Conservation (phyloP, 1,140 invertebrate genomes). For the Drosophila serrata region DNA sequence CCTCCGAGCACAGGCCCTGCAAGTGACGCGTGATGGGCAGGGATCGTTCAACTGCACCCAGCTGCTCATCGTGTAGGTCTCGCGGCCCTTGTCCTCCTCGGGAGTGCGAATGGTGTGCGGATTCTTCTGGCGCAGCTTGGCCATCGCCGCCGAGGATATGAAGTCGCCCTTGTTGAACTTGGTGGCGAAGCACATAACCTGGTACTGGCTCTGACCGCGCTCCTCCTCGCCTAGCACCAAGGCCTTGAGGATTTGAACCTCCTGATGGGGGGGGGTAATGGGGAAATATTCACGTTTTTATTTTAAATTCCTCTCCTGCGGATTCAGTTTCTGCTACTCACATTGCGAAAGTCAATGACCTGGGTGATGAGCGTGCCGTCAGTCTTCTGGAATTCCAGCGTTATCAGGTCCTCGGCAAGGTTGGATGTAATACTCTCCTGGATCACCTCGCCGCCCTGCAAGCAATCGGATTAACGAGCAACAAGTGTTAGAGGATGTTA, state of each 20-base stretch:
- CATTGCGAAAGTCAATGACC: slow-evolving; percentile 97
- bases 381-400: slow-evolving; percentile 94
- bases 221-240: slow-evolving; percentile 98
- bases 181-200: slow-evolving; percentile 96
- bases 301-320: neutral
- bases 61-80: slow-evolving; percentile 93
- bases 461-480: slow-evolving; percentile 51
- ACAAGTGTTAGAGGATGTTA: slow-evolving; percentile 56
- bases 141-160: slow-evolving; percentile 98
- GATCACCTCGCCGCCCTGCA: slow-evolving; percentile 96
- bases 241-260: slow-evolving; percentile 96
- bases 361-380: slow-evolving; percentile 97
- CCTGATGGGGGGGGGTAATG: slow-evolving; percentile 87
- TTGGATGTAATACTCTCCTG: slow-evolving; percentile 96
- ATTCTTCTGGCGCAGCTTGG: slow-evolving; percentile 97
- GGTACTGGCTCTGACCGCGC: slow-evolving; percentile 94
- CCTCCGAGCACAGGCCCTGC: slow-evolving; percentile 90
- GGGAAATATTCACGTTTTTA: neutral
- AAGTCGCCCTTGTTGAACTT: slow-evolving; percentile 96
- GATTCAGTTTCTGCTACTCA: slow-evolving; percentile 86
- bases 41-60: slow-evolving; percentile 90
- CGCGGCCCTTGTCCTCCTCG: slow-evolving; percentile 94
- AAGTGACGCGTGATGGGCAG: slow-evolving; percentile 91
- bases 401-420: slow-evolving; percentile 94
- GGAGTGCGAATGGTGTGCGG: slow-evolving; percentile 93